A percentile compares a stretch with the other conserved stretches of the same genome.
Conservation (phyloP, 2,797 vertebrate species). For the Squalus acanthias region DNA sequence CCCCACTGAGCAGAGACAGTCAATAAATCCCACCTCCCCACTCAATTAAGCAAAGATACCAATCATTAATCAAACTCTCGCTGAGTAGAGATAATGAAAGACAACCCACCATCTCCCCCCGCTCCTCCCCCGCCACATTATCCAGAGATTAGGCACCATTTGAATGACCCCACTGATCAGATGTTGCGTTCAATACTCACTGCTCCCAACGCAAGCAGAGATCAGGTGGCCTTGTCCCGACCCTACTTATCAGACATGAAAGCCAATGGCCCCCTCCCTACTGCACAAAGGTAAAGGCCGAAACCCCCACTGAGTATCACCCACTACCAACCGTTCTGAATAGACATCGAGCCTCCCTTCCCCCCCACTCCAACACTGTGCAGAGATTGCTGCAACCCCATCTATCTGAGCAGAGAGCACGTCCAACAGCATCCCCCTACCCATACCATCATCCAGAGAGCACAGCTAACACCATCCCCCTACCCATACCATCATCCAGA, state of each 20-base stretch:
- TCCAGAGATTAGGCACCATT: not conserved
- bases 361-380: not conserved
- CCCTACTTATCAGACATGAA: not conserved
- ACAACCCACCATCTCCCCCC: not conserved
- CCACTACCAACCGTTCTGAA: not conserved
- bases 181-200: not conserved
- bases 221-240: not conserved
- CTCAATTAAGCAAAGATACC: too few relatives aligned
- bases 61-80: not conserved
- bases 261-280: not conserved
- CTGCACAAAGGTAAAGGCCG: not conserved
- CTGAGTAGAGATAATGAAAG: not conserved
- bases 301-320: not conserved
- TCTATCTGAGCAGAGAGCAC: not conserved
- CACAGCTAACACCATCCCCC: not conserved
- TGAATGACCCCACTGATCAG: not conserved
- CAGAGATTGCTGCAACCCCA: not conserved
- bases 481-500: not conserved
- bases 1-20: too few relatives aligned
- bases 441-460: too few relatives aligned
- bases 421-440: not conserved
- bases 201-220: not conserved
- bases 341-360: not conserved
- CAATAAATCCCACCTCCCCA: too few relatives aligned
- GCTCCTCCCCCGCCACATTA: not conserved